A percentile compares a stretch with the other conserved stretches of the same genome.
Conservation (phyloP, 2,113 vertebrate genomes). For the Pogonocichla stellata region DNA sequence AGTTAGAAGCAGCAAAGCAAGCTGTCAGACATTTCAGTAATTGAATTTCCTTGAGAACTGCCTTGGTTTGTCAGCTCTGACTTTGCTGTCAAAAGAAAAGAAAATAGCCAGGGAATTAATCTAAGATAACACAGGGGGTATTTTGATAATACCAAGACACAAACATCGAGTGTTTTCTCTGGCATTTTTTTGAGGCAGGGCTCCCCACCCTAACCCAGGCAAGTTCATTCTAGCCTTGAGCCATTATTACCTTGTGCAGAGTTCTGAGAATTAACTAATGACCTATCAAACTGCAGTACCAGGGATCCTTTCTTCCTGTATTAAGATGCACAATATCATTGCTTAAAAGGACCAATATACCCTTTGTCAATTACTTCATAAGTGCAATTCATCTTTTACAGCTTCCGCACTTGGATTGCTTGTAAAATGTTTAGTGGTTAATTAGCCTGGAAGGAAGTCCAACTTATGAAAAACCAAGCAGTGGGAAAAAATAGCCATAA, state of each 20-base stretch:
- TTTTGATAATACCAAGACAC: slow-evolving; percentile 69
- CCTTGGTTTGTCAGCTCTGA: slow-evolving; percentile 75
- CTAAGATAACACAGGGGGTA: slow-evolving; percentile 61
- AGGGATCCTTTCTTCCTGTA: slow-evolving; percentile 62
- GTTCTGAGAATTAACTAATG: slow-evolving; percentile 69
- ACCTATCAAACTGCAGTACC: slow-evolving; percentile 61
- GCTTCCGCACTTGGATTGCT: slow-evolving; percentile 65
- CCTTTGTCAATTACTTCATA: slow-evolving; percentile 70
- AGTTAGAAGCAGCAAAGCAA: slow-evolving; percentile 70
- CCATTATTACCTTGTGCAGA: slow-evolving; percentile 51
- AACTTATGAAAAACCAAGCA: slow-evolving; percentile 56
- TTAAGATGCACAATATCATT: slow-evolving; percentile 53
- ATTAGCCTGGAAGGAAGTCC: slow-evolving; percentile 77
- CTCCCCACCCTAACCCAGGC: background rate
- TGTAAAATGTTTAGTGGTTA: slow-evolving; percentile 78
- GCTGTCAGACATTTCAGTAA: slow-evolving; percentile 78
- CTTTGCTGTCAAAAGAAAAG: slow-evolving; percentile 75
- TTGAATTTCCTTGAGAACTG: slow-evolving; percentile 78
- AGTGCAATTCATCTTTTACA: slow-evolving; percentile 74
- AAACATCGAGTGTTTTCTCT: slow-evolving; percentile 57
- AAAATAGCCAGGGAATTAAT: slow-evolving; percentile 73
- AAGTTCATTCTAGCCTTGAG: slow-evolving; percentile 44
- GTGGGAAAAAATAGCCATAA: slow-evolving; percentile 57
- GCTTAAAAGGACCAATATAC: slow-evolving; percentile 60
- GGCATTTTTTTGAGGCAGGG: slow-evolving; percentile 1